Evolutionary conservation across 2,888 invertebrate species (phyloP).

Genomic region (Sphaeridia pumilis): DNA sequence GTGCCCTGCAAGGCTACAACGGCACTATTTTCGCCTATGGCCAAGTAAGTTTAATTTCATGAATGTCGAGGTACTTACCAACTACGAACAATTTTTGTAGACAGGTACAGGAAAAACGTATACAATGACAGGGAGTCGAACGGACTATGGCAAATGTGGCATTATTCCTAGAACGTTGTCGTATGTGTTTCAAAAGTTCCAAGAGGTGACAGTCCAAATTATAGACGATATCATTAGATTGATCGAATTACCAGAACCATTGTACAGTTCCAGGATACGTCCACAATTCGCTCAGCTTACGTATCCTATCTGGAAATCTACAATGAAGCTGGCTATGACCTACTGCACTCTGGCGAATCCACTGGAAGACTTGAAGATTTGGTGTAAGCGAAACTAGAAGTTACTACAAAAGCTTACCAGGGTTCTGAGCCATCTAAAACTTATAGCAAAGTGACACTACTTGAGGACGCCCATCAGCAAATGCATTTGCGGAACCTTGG

Average conservation of each 20-base stretch:
- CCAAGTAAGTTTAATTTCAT: conserved; percentile 37
- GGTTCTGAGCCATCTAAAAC: not conserved
- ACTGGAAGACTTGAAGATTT: conserved; percentile 42
- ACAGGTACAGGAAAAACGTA: conserved; percentile 49
- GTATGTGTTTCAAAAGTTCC: conserved; percentile 43
- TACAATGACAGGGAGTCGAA: conserved; percentile 44
- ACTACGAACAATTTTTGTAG: too few species aligned
- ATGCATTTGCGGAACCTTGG: conserved; percentile 44
- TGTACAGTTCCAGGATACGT: conserved; percentile 8
- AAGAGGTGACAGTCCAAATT: conserved; percentile 41
- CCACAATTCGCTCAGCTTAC: conserved; percentile 38
- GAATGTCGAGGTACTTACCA: too few species aligned
- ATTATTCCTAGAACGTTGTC: conserved; percentile 46
- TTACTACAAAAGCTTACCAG: not conserved
- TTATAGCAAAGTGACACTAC: conserved; percentile 41
- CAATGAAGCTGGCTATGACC: conserved; percentile 47
- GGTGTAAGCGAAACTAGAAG: conserved; percentile 40
- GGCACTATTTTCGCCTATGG: conserved; percentile 49
- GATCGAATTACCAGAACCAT: too few species aligned
- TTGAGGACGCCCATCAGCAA: conserved; percentile 44
- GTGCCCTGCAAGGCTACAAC: conserved; percentile 46
- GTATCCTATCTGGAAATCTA: conserved; percentile 49
- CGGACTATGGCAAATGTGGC: conserved; percentile 42
- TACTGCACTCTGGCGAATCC: conserved; percentile 42
- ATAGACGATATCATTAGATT: too few species aligned